These are phyloP conservation scores for Brachyrhaphis roseni DNA, from an alignment of 2,797 vertebrate species.

Conservation along the genomic window DNA sequence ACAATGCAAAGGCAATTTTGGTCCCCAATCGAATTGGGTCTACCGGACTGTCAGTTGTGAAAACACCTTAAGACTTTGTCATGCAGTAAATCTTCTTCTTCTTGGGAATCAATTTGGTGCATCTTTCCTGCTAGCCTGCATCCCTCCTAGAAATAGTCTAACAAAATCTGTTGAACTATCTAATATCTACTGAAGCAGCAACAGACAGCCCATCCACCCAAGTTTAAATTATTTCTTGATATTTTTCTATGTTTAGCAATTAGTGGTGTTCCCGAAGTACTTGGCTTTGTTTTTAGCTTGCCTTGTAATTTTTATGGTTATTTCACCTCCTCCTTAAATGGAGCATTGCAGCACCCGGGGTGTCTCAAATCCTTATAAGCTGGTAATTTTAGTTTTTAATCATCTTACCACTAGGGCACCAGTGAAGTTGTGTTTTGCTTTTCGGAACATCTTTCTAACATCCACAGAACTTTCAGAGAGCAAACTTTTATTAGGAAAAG, in stretches of 20 bases:
- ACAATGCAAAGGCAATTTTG: too few species aligned
- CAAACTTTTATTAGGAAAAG: constrained; percentile 27
- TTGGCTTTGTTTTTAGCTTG: neutral
- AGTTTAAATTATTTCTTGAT: neutral
- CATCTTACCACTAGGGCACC: neutral
- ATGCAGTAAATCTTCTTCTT: neutral
- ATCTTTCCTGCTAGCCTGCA: neutral
- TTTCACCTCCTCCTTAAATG: neutral
- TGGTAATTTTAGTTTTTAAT: neutral
- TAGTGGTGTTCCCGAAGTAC: neutral
- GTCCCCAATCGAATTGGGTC: too few species aligned
- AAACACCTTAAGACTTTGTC: too few species aligned
- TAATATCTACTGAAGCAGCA: neutral
- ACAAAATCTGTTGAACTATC: neutral
- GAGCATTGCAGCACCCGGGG: neutral
- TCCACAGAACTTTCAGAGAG: constrained; percentile 19
- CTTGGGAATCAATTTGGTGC: neutral
- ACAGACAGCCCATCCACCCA: neutral
- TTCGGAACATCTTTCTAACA: neutral
- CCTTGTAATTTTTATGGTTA: neutral
- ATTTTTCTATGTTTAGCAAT: neutral
- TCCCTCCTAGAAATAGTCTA: neutral
- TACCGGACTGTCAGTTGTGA: too few species aligned
- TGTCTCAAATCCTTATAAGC: neutral
- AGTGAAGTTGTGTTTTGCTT: neutral